These are phyloP conservation scores for Diachrysia chrysitis DNA, from an alignment of 2,888 invertebrate genomes.

Conservation along the genomic window DNA sequence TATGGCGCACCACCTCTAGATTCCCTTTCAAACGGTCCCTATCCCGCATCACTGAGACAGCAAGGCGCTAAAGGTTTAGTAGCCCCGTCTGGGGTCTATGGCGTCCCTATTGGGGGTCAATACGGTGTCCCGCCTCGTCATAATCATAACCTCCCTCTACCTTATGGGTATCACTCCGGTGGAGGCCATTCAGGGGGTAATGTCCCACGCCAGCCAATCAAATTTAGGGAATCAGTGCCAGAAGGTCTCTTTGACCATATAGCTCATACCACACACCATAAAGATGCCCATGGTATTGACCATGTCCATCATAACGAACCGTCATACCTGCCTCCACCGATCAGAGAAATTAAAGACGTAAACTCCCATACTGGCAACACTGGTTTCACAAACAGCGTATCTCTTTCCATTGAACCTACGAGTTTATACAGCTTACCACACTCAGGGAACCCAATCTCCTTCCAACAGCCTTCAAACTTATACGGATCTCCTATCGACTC, in stretches of 20 bases:
- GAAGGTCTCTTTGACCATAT: constrained; percentile 91
- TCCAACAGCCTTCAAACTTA: constrained; percentile 80
- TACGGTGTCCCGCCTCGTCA: constrained; percentile 82
- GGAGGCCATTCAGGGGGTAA: constrained; percentile 82
- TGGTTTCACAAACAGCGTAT: constrained; percentile 68
- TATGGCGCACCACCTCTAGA: constrained; percentile 84
- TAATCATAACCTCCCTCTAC: constrained; percentile 77
- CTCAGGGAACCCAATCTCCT: constrained; percentile 81
- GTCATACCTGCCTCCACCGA: constrained; percentile 91
- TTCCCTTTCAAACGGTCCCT: constrained; percentile 80
- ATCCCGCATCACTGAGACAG: constrained; percentile 77
- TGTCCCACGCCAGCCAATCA: constrained; percentile 90
- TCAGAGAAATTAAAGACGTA: constrained; percentile 88
- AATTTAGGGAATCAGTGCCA: constrained; percentile 93
- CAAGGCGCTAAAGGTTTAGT: constrained; percentile 87
- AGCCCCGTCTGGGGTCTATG: constrained; percentile 90
- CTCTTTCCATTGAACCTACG: constrained; percentile 85
- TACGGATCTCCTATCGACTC: constrained; percentile 87
- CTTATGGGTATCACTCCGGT: constrained; percentile 82
- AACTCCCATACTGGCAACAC: constrained; percentile 71
- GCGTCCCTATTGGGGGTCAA: constrained; percentile 89
- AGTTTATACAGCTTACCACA: constrained; percentile 88
- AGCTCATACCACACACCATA: constrained; percentile 90
- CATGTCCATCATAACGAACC: constrained; percentile 82
- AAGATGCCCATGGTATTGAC: constrained; percentile 89